Evolutionary conservation across 2,888 invertebrate genomes (phyloP).

Genomic region (Malacosoma neustria): DNA sequence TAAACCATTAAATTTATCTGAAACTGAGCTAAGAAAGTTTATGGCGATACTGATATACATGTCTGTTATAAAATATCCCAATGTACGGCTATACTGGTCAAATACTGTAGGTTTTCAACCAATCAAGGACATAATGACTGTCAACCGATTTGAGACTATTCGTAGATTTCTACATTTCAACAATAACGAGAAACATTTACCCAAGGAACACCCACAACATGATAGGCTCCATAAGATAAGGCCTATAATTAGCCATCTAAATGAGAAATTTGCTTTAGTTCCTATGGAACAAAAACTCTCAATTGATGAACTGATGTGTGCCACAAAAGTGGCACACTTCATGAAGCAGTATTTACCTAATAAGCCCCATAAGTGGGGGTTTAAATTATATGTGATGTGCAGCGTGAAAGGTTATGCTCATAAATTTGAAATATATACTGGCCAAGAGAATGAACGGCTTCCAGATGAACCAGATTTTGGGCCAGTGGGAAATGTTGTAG

Average conservation of each 20-base stretch:
- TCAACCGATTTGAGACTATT: no score
- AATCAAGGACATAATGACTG: no score
- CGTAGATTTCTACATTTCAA: no score
- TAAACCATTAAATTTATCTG: no score
- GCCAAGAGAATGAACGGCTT: conserved; percentile 18
- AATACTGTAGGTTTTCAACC: no score
- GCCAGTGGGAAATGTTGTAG: conserved; percentile 20
- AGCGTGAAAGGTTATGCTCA: conserved; percentile 18
- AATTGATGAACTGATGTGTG: conserved; percentile 20
- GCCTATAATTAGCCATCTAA: conserved; percentile 24
- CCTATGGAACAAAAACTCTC: conserved; percentile 24
- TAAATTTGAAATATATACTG: conserved; percentile 19
- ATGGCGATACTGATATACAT: no score
- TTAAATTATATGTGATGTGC: conserved; percentile 17
- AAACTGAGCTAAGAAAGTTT: no score
- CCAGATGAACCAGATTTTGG: conserved; percentile 26
- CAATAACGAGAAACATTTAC: no score
- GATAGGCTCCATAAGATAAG: conserved; percentile 23
- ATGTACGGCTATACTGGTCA: no score
- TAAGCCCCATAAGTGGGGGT: conserved; percentile 18
- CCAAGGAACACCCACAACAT: no score
- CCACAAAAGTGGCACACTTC: conserved; percentile 27
- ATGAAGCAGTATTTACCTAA: conserved; percentile 20
- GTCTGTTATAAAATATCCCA: no score
- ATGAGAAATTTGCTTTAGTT: conserved; percentile 21